phyloP scores from a whole-genome alignment of 2,797 vertebrate species.

The Smutsia temminckii region DNA sequence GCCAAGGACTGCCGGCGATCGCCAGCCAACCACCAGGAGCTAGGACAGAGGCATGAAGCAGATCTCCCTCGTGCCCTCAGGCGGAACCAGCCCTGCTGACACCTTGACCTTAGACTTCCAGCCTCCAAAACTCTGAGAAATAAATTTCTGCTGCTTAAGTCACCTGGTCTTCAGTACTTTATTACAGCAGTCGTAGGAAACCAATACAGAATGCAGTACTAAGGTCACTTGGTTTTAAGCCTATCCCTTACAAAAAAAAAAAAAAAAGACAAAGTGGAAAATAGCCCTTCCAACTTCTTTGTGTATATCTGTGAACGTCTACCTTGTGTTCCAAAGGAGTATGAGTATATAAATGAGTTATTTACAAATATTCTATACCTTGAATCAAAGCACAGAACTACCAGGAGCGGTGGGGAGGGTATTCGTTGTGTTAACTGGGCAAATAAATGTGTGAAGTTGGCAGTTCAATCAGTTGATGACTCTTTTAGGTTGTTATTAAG shows the following conservation, averaged over 20 bases:
- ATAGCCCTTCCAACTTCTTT: background rate
- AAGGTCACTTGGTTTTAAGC: background rate
- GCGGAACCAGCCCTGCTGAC: background rate
- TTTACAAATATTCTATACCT: background rate
- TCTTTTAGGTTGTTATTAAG: background rate
- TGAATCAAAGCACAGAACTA: background rate
- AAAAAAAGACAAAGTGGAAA: background rate
- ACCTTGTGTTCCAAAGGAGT: background rate
- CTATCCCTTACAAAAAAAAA: background rate
- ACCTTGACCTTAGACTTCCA: background rate
- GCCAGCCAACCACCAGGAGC: background rate
- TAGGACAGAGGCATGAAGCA: background rate
- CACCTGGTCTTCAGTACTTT: background rate
- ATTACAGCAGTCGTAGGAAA: background rate
- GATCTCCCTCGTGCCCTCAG: background rate
- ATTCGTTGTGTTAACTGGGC: background rate
- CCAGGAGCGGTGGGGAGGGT: background rate
- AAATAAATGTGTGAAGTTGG: background rate
- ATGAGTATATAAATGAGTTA: background rate
- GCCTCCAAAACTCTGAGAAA: background rate
- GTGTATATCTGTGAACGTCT: background rate
- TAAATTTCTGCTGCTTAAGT: background rate
- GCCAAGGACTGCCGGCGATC: background rate
- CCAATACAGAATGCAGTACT: background rate
- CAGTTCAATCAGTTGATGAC: background rate